These are phyloP conservation scores for Oopsacas minuta DNA, from an alignment of 37 sponge, comb jelly and placozoan genomes.

Conservation along the genomic window DNA sequence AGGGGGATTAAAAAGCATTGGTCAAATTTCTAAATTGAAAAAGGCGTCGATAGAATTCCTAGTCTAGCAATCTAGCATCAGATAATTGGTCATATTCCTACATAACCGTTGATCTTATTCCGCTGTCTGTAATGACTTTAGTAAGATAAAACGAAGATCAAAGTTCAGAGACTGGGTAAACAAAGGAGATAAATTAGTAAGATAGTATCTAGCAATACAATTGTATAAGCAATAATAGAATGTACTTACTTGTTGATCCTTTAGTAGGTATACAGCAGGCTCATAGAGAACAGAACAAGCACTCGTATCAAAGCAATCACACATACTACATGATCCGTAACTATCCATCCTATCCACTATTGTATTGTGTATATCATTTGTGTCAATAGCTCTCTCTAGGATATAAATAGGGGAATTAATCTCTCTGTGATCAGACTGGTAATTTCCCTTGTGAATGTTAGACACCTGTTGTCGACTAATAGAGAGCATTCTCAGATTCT, in stretches of 20 bases:
- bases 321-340: not conserved
- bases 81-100: no score
- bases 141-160: no score
- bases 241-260: not conserved
- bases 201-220: no score
- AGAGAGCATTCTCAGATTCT: not conserved
- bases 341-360: not conserved
- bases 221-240: no score
- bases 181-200: no score
- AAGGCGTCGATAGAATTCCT: no score
- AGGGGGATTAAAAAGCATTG: no score
- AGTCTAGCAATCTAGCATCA: no score
- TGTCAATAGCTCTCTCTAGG: not conserved
- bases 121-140: no score
- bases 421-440: not conserved
- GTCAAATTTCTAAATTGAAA: no score
- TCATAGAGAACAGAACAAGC: constrained; percentile 1
- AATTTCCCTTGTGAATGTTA: not conserved
- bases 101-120: no score
- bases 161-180: no score
- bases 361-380: not conserved
- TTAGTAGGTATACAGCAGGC: not conserved
- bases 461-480: not conserved
- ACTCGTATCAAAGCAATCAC: not conserved
- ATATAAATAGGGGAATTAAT: not conserved